A percentile compares a stretch with the other conserved stretches of the same genome.
Evolutionary conservation across 2,888 invertebrate species (phyloP).

Genomic region (Sympetrum striolatum): DNA sequence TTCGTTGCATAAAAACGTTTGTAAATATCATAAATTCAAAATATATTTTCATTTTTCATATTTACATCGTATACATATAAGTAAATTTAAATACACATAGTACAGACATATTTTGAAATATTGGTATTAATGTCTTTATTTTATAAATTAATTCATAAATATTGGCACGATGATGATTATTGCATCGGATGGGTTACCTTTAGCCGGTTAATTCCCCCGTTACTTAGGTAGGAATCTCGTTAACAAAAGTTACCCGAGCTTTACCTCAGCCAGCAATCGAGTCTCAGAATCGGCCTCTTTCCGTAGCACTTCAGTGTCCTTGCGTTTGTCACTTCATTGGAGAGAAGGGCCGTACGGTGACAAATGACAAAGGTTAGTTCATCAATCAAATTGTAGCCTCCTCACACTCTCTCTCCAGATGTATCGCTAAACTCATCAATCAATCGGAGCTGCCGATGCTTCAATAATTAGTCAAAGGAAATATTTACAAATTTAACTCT

Average conservation of each 20-base stretch:
- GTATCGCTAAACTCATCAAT: slow-evolving; percentile 17
- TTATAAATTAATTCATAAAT: too few species aligned
- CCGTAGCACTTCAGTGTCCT: neutral
- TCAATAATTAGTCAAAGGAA: neutral
- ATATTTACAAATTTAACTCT: neutral
- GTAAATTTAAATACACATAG: too few species aligned
- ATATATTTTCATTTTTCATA: too few species aligned
- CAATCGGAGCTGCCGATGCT: neutral
- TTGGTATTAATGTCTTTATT: too few species aligned
- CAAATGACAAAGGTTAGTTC: slow-evolving; percentile 28
- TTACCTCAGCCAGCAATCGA: neutral
- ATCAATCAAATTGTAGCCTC: slow-evolving; percentile 34
- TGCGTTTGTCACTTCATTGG: slow-evolving; percentile 29
- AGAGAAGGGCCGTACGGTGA: neutral
- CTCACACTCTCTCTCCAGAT: neutral
- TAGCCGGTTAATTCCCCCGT: too few species aligned
- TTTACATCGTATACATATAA: too few species aligned
- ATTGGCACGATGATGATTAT: too few species aligned
- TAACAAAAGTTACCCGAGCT: neutral
- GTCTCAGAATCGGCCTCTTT: neutral
- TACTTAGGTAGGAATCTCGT: too few species aligned
- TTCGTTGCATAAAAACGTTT: too few species aligned
- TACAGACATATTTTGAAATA: too few species aligned
- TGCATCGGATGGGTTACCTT: too few species aligned
- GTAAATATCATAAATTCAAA: too few species aligned